Conservation (phyloP, 2,888 invertebrate genomes). For the Thymelicus lineola region DNA sequence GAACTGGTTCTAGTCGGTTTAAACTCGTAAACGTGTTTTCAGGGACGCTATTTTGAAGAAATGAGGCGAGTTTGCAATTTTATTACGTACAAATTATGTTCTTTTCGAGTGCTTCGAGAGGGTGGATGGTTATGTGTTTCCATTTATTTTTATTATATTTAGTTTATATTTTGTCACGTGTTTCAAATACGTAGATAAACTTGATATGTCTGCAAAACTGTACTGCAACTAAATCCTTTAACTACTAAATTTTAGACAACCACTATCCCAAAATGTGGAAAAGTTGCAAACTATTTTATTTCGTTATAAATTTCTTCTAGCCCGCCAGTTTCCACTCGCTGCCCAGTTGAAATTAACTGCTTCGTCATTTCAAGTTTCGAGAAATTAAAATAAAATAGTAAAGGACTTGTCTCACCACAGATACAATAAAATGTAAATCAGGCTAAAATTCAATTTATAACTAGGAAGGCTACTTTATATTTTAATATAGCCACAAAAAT, state of each 20-base stretch:
- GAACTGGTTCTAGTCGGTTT: conserved; percentile 35
- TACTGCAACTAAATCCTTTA: neutral
- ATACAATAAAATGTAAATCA: too few species aligned
- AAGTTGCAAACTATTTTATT: conserved; percentile 18
- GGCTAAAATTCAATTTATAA: too few species aligned
- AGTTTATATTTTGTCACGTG: neutral
- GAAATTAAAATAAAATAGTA: conserved; percentile 28
- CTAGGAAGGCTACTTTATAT: too few species aligned
- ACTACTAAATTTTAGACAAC: neutral
- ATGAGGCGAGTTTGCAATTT: conserved; percentile 28
- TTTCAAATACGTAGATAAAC: neutral
- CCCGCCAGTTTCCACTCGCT: conserved; percentile 12
- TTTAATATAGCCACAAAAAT: too few species aligned
- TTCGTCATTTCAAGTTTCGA: conserved; percentile 15
- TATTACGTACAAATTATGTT: conserved; percentile 23
- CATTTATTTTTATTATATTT: conserved; percentile 15
- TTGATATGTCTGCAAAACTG: neutral
- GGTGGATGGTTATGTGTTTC: conserved; percentile 6
- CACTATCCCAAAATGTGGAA: conserved; percentile 9
- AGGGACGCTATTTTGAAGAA: conserved; percentile 34
- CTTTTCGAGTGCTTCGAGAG: neutral
- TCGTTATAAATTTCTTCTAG: conserved; percentile 19
- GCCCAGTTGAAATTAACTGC: conserved; percentile 22
- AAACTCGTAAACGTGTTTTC: conserved; percentile 42
- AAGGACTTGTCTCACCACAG: conserved; percentile 1